Evolutionary conservation across 2,113 vertebrate species (phyloP).

Genomic region (Nerophis ophidion): DNA sequence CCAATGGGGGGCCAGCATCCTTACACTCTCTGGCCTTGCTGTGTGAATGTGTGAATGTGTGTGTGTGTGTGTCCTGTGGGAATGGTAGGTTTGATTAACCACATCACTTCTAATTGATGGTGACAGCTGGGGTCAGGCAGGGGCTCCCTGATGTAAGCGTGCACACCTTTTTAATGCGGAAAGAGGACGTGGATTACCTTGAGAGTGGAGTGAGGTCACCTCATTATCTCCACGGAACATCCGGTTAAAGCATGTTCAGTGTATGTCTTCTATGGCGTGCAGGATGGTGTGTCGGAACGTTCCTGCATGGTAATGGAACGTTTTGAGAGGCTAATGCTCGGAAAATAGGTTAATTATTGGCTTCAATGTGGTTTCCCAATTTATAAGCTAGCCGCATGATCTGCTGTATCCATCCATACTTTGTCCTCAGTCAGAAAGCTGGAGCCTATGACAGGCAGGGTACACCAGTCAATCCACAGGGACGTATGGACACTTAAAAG

Average conservation of each 20-base stretch:
- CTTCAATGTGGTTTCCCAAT: too few relatives aligned
- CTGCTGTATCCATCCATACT: too few relatives aligned
- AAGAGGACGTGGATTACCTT: conserved; percentile 24
- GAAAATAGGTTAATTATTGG: too few relatives aligned
- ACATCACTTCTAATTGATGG: conserved; percentile 32
- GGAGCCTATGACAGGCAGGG: too few relatives aligned
- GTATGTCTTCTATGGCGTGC: neutral
- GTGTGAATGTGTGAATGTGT: neutral
- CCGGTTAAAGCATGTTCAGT: conserved; percentile 8
- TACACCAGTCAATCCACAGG: too few relatives aligned
- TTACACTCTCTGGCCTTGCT: neutral
- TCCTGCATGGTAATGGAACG: neutral
- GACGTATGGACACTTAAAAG: too few relatives aligned
- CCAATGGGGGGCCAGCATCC: neutral
- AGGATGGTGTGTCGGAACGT: conserved; percentile 5
- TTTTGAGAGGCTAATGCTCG: too few relatives aligned
- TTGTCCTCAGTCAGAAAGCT: too few relatives aligned
- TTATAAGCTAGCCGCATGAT: too few relatives aligned
- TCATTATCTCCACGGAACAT: conserved; percentile 38
- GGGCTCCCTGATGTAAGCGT: conserved; percentile 36
- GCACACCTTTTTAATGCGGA: conserved; percentile 43
- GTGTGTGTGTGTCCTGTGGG: conserved; percentile 6
- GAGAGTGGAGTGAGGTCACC: neutral
- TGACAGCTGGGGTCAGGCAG: conserved; percentile 25
- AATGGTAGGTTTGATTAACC: conserved; percentile 39